Base-by-base conservation (phyloP, 2,888 invertebrate species). In the Melolontha melolontha region DNA sequence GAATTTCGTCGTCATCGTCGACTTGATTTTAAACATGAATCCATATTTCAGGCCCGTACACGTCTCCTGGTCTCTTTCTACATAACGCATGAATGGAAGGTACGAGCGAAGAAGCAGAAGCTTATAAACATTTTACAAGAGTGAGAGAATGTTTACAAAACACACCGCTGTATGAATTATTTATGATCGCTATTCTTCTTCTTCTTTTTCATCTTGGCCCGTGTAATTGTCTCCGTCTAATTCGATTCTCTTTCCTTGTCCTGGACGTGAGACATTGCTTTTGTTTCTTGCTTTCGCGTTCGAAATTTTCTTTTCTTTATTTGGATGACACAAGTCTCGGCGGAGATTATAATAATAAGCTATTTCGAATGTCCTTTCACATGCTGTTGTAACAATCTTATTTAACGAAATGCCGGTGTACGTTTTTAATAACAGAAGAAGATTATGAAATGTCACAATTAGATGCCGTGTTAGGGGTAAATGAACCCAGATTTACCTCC, bases 91-190 rank as follows among this genome's bases (percentile, higher is more conserved):
- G 34, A 34, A 34, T 34, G 34, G 10, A 34, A 34, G 34, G 34
- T 34, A 29, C n/a, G 47, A 34, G 12, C 17, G 49, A 49, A 47
- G 47, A 27, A 62, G 39, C 47, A 49, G 50, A 40, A 49, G 59
- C 59, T 66, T 66, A 66, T 59, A 66, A 66, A 66, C 66, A 66
- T 66, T 66, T 66, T 55, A 62, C 47, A 29, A 62, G 47, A 34
- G 51, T 50, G 49, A 59, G 66, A 66, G 66, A 57, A 66, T 66
- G 66, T 66, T 66, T 66, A 66, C 66, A 57, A 66, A 66, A 66
- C 50, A 66, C 66, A 40, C 59, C 66, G 57, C 51, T 57, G 49
- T 49, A 57, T 66, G 66, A 66, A 66, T 66, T 66, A 66, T 66
- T 66, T 66, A 66, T 66, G 66, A 57, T 39, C 42, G 6, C 14